Base-by-base conservation (phyloP, 2,888 invertebrate species). In the Empis livida region DNA sequence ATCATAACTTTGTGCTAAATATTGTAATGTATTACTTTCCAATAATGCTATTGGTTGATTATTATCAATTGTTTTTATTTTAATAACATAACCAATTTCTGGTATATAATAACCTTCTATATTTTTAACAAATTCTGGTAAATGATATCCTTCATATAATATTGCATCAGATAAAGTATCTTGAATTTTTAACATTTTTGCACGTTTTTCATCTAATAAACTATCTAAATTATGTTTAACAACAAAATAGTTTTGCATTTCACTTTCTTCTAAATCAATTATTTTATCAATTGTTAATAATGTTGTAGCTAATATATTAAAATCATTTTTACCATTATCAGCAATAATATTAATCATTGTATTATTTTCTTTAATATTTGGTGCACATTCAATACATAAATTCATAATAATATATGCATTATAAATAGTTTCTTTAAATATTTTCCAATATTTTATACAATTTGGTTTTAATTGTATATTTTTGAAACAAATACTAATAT, bases 1-100 rank as follows among this genome's bases (percentile, higher is more conserved):
- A 31, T 60, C 61, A 32, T 61, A 57, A 10, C 65, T 49, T 46
- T 60, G 59, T 53, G 68, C 67, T 1, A 51, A 23, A 30, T 53
- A 48, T n/a, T 48, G 46, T 20, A 55, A 48, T n/a, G 46, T 42
- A 8, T 48, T 30, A 38, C 27, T 48, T 44, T 47, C 44, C 5
- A 46, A 11, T 10, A 16, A 9, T 5, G 43, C 38, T 10, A 45
- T 17, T 3, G 41, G 41, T 8, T 16, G 20, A 38, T 46, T 35
- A 5, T 9, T 10, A 6, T 45, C 20, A 11, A 17, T n/a, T 10
- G 30, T 32, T 37, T 35, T 27, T 3, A 52, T 37, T n/a, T 44
- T 51, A 6, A 56, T 47, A 11, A 54, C 49, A 47, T 55, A 56
- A 10, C 55, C 55, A 13, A 54, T 43, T 46, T 55, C 56, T 9